These are phyloP conservation scores for Phyllotreta striolata DNA, from an alignment of 2,888 invertebrate species.

Conservation along the genomic window DNA sequence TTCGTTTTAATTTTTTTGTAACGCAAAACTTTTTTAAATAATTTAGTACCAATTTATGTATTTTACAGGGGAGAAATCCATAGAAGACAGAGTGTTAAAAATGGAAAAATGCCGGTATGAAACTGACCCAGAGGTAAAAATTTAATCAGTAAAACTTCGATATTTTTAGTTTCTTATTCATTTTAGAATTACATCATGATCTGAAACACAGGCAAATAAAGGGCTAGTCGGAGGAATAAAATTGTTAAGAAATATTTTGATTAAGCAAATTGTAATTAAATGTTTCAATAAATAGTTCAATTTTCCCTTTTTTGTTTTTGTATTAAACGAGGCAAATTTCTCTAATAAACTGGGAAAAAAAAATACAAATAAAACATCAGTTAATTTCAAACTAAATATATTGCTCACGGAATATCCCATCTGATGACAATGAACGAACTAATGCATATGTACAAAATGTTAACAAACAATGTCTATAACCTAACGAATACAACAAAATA, in stretches of 20 bases:
- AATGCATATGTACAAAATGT: conserved; percentile 51
- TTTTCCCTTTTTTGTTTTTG: background rate
- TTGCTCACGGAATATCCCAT: conserved; percentile 53
- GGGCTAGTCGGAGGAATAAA: no score
- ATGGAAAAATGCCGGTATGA: no score
- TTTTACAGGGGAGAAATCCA: no score
- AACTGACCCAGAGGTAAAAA: no score
- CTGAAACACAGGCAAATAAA: no score
- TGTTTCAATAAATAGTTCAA: no score
- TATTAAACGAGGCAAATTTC: background rate
- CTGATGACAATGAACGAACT: conserved; percentile 47
- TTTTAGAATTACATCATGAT: no score
- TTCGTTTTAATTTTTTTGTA: no score
- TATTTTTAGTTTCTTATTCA: background rate
- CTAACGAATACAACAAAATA: conserved; percentile 46
- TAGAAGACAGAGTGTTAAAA: no score
- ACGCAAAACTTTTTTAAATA: no score
- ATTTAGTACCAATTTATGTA: background rate
- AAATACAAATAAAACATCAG: conserved; percentile 18
- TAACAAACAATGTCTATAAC: conserved; percentile 36
- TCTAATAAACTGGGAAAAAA: background rate
- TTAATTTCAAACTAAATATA: conserved; percentile 51
- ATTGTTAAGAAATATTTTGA: no score
- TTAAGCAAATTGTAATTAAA: no score
- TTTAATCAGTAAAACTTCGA: background rate